A percentile compares a stretch with the other conserved stretches of the same genome.
phyloP scores from a whole-genome alignment of 2,888 invertebrate species.

The Zaprionus lineosus region DNA sequence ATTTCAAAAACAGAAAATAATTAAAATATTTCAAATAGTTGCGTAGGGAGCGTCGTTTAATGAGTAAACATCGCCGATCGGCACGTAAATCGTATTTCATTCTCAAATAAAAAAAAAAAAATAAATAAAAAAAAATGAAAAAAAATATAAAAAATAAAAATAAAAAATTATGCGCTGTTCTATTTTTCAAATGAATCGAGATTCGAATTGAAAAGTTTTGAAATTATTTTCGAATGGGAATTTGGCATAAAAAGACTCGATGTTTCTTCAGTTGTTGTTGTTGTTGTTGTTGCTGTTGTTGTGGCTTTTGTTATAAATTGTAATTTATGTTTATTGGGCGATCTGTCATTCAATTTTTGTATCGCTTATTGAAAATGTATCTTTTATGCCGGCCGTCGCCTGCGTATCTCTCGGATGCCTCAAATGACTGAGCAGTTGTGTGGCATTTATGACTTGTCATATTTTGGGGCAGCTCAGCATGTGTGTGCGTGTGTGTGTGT shows the following conservation, averaged over 20 bases:
- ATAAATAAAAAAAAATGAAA: slow-evolving; percentile 20
- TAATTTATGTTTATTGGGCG: slow-evolving; percentile 77
- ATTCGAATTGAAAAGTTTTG: not conserved
- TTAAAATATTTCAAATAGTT: slow-evolving; percentile 75
- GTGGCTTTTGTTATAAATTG: slow-evolving; percentile 55
- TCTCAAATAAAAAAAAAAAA: slow-evolving; percentile 6
- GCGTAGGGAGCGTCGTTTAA: slow-evolving; percentile 56
- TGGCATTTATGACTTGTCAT: slow-evolving; percentile 74
- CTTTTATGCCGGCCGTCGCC: slow-evolving; percentile 23
- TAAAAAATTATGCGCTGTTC: too few species aligned
- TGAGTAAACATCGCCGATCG: slow-evolving; percentile 43
- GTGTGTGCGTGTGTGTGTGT: slow-evolving; percentile 21
- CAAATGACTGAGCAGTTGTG: slow-evolving; percentile 49
- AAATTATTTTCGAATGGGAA: slow-evolving; percentile 43
- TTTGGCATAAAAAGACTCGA: slow-evolving; percentile 15
- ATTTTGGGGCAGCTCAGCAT: slow-evolving; percentile 47
- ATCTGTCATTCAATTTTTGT: slow-evolving; percentile 61
- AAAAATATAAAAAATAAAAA: slow-evolving; percentile 8
- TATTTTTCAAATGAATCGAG: too few species aligned
- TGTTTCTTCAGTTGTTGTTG: not conserved
- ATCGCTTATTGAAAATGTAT: slow-evolving; percentile 57
- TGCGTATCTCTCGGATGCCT: slow-evolving; percentile 37
- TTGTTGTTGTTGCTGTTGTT: not conserved
- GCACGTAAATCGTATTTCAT: slow-evolving; percentile 31
- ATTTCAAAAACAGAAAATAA: too few species aligned